Evolutionary conservation across 1,140 invertebrate genomes (phyloP).

Genomic region (Chrysoperla carnea): DNA sequence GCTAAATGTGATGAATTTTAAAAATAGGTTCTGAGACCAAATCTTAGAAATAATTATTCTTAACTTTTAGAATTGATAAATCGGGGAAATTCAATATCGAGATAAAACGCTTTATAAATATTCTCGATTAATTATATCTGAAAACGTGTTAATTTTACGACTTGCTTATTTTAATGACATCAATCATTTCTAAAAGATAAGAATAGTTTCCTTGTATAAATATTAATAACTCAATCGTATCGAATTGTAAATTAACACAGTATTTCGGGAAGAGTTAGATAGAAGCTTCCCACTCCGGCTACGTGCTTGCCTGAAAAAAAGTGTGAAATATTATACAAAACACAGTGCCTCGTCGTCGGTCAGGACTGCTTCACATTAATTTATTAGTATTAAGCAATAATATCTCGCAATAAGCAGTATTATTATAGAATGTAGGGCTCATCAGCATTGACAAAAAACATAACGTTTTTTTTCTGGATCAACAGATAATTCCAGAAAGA

Average conservation of each 20-base stretch:
- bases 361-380: background rate
- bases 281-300: background rate
- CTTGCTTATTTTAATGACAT: too few relatives aligned
- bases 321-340: background rate
- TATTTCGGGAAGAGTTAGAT: background rate
- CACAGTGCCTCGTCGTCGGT: background rate
- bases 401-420: slow-evolving; percentile 11
- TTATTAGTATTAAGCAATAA: slow-evolving; percentile 10
- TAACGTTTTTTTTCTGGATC: background rate
- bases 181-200: too few relatives aligned
- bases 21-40: background rate
- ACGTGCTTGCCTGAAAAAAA: background rate
- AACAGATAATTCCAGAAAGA: background rate
- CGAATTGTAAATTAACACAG: background rate
- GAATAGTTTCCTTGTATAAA: background rate
- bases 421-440: slow-evolving; percentile 4
- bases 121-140: too few relatives aligned
- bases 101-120: too few relatives aligned
- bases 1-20: background rate
- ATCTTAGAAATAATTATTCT: too few relatives aligned
- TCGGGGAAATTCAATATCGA: too few relatives aligned
- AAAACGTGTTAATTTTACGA: too few relatives aligned
- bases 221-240: background rate
- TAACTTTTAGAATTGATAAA: too few relatives aligned
- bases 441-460: slow-evolving; percentile 8